A percentile compares a stretch with the other conserved stretches of the same genome.
Evolutionary conservation across 2,888 invertebrate species (phyloP).

Genomic region (Aphidoletes aphidimyza): DNA sequence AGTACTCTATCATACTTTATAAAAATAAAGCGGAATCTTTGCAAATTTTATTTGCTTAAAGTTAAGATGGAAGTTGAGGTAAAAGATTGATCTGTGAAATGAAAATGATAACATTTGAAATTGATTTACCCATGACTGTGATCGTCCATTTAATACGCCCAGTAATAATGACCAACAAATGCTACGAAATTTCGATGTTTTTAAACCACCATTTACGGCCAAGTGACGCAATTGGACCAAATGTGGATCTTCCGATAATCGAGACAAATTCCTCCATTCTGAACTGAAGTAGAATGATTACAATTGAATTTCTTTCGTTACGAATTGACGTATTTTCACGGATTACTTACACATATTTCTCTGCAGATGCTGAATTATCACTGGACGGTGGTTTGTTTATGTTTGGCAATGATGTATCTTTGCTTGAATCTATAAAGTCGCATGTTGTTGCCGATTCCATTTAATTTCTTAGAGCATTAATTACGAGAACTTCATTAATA

Average conservation of each 20-base stretch:
- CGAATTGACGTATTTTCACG: background rate
- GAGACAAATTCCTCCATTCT: conserved; percentile 63
- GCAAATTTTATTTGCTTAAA: no score
- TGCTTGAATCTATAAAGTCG: background rate
- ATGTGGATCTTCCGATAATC: conserved; percentile 65
- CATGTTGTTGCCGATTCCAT: conserved; percentile 43
- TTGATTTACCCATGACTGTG: conserved; percentile 66
- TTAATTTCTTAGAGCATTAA: background rate
- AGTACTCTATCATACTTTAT: no score
- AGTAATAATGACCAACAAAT: conserved; percentile 68
- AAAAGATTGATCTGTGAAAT: no score
- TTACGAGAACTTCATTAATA: conserved; percentile 20
- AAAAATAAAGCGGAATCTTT: no score
- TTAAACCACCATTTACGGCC: conserved; percentile 64
- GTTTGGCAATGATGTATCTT: background rate
- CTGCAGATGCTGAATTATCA: conserved; percentile 42
- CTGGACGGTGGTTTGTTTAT: background rate
- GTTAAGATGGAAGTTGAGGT: no score
- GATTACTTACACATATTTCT: conserved; percentile 56
- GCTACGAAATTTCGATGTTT: conserved; percentile 67
- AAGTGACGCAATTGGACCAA: conserved; percentile 67
- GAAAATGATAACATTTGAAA: no score
- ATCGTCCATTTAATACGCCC: conserved; percentile 65
- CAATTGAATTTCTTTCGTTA: background rate
- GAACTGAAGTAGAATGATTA: conserved; percentile 59